phyloP scores from a whole-genome alignment of 2,888 invertebrate genomes.

The Mythimna albipuncta region DNA sequence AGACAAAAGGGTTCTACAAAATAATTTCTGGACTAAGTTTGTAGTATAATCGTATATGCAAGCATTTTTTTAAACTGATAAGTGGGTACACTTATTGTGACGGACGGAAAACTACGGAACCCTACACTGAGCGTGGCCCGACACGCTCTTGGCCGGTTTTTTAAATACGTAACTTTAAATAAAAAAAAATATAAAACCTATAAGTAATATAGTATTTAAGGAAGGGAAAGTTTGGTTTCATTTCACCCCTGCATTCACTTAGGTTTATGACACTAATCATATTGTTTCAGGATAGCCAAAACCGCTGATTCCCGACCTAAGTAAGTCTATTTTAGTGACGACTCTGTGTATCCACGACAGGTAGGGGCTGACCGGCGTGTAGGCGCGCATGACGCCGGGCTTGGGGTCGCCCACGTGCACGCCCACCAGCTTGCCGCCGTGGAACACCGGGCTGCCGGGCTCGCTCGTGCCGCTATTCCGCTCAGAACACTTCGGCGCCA shows the following conservation, averaged over 20 bases:
- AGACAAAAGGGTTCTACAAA: no score
- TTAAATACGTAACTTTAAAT: no score
- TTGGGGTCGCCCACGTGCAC: neutral
- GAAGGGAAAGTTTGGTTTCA: neutral
- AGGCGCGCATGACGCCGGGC: neutral
- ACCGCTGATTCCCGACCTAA: neutral
- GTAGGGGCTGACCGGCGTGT: slow-evolving; percentile 44
- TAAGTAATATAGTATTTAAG: neutral
- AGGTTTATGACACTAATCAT: neutral
- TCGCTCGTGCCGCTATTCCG: neutral
- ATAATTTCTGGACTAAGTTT: no score
- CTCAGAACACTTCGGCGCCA: slow-evolving; percentile 20
- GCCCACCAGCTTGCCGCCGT: slow-evolving; percentile 26
- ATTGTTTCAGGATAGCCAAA: neutral
- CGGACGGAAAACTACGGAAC: no score
- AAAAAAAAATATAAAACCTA: neutral
- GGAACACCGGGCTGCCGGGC: slow-evolving; percentile 39
- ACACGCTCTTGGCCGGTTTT: no score
- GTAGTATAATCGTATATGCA: no score
- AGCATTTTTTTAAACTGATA: no score
- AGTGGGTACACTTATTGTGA: no score
- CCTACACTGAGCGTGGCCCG: no score
- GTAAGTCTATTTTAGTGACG: neutral
- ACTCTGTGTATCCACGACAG: slow-evolving; percentile 30
- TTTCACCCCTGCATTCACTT: neutral